A percentile compares a stretch with the other conserved stretches of the same genome.
Conservation (phyloP, 2,113 vertebrate species). For the Calonectris borealis region DNA sequence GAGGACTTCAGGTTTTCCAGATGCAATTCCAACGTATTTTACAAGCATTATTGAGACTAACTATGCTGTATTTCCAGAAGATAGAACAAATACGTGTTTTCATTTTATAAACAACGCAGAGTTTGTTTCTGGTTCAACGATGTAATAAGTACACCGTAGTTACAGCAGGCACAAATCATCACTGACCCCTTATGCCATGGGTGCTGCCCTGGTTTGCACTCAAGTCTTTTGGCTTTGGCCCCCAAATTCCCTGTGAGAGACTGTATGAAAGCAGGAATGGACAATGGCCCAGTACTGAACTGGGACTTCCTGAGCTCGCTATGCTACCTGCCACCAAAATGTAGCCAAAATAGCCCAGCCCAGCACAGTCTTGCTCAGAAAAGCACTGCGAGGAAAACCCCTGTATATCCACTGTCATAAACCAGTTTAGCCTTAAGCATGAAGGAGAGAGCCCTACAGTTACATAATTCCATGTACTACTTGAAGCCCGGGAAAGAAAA, state of each 20-base stretch:
- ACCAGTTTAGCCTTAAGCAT: neutral
- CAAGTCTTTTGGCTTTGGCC: neutral
- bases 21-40: neutral
- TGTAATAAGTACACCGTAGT: fast-evolving
- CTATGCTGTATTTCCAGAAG: neutral
- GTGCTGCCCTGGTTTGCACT: neutral
- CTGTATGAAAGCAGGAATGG: neutral
- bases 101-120: neutral
- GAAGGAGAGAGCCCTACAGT: neutral
- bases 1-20: neutral
- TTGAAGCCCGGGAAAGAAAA: conserved; percentile 21
- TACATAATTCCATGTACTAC: neutral
- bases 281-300: neutral
- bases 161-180: neutral
- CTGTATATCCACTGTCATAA: neutral
- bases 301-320: neutral
- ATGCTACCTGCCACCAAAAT: neutral
- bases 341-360: neutral
- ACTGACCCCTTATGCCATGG: neutral
- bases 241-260: neutral
- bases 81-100: neutral
- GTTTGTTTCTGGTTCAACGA: neutral
- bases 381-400: neutral
- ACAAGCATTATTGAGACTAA: neutral
- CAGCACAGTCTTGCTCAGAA: neutral